phyloP scores from a whole-genome alignment of 53 echinoderm and acorn worm genomes.

The Apostichopus leukothele region DNA sequence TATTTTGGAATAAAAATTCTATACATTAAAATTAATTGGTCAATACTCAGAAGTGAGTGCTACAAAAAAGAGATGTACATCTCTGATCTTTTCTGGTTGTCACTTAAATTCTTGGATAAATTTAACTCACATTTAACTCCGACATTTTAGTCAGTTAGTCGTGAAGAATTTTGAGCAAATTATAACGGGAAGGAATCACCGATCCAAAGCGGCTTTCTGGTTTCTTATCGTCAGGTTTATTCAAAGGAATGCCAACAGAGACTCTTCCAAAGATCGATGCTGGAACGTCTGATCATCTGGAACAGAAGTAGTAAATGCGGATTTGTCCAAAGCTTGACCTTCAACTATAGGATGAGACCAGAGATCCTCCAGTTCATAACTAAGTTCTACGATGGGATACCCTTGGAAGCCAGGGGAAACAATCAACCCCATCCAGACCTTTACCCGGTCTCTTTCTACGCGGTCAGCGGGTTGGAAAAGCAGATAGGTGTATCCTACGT shows the following conservation, averaged over 20 bases:
- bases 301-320: constrained; percentile 48
- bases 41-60: too few relatives aligned
- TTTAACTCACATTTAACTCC: too few relatives aligned
- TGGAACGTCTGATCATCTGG: constrained; percentile 68
- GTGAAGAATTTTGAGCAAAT: too few relatives aligned
- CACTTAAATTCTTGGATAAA: too few relatives aligned
- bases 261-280: constrained; percentile 70
- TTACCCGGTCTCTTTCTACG: constrained; percentile 82
- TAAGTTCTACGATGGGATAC: constrained; percentile 23
- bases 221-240: constrained; percentile 58
- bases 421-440: constrained; percentile 68
- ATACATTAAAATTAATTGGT: too few relatives aligned
- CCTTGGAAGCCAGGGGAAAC: constrained; percentile 53
- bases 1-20: too few relatives aligned
- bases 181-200: too few relatives aligned
- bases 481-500: constrained; percentile 75
- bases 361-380: constrained; percentile 81
- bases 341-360: constrained; percentile 79
- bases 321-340: constrained; percentile 59
- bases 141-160: too few relatives aligned
- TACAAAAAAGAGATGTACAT: too few relatives aligned
- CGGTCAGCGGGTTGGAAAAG: constrained; percentile 83
- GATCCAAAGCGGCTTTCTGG: too few relatives aligned
- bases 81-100: too few relatives aligned
- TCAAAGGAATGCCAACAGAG: constrained; percentile 61